Conservation (phyloP, 1,140 invertebrate genomes). For the Alviniconcha marisindica region DNA sequence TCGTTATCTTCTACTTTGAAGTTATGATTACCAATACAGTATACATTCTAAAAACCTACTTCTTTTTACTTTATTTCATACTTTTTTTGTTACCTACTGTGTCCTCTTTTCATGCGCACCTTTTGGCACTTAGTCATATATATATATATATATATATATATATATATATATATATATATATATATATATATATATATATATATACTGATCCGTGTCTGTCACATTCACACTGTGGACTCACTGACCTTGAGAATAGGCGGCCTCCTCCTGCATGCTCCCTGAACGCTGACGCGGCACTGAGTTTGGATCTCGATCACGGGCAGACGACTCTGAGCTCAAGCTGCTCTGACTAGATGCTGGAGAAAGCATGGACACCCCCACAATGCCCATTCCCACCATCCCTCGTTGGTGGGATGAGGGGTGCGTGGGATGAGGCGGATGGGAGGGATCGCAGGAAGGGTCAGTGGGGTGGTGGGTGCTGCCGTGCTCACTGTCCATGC, state of each 20-base stretch:
- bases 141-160: too few relatives aligned
- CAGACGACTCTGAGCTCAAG: slow-evolving; percentile 57
- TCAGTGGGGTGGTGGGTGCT: not conserved
- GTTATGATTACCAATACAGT: too few relatives aligned
- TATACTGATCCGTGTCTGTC: too few relatives aligned
- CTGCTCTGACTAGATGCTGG: slow-evolving; percentile 63
- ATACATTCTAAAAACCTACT: too few relatives aligned
- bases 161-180: too few relatives aligned
- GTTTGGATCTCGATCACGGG: slow-evolving; percentile 29
- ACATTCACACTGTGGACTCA: too few relatives aligned
- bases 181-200: too few relatives aligned
- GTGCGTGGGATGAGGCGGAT: slow-evolving; percentile 28
- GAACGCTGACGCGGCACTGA: slow-evolving; percentile 40
- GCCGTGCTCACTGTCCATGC: slow-evolving; percentile 56
- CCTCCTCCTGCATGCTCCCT: slow-evolving; percentile 60
- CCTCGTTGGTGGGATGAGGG: not conserved
- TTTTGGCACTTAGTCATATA: too few relatives aligned
- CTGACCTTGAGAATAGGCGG: slow-evolving; percentile 60
- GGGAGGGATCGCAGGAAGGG: not conserved
- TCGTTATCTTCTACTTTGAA: too few relatives aligned
- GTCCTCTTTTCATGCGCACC: too few relatives aligned
- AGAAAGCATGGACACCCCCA: slow-evolving; percentile 34
- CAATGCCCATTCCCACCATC: slow-evolving; percentile 40
- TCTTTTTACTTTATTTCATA: too few relatives aligned
- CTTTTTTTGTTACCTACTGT: too few relatives aligned